Percentiles rank a stretch among this genome's conserved stretches.
These are phyloP conservation scores for Galago senegalensis DNA, from an alignment of 2,797 vertebrate species.

Conservation along the genomic window DNA sequence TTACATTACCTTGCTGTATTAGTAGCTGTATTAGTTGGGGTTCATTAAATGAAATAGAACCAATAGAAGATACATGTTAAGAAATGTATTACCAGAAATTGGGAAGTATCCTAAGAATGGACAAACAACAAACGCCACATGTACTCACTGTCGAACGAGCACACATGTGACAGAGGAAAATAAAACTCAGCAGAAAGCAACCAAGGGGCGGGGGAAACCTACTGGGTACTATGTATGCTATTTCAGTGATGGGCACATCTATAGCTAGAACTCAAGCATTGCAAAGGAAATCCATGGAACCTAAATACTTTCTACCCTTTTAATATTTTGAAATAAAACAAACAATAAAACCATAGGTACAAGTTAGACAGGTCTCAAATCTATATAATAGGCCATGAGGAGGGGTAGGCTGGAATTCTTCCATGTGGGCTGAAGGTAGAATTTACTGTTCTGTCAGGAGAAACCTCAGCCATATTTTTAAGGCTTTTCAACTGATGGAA, in stretches of 20 bases:
- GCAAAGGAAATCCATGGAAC: not conserved
- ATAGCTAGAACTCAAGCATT: not conserved
- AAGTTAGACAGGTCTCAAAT: not conserved
- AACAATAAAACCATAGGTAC: not conserved
- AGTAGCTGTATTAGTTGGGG: not conserved
- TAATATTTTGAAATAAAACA: not conserved
- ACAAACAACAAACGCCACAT: not conserved
- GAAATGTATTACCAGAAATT: not conserved
- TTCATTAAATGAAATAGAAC: not conserved
- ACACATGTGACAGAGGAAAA: not conserved
- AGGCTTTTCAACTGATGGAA: not conserved
- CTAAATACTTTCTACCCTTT: not conserved
- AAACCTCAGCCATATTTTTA: not conserved
- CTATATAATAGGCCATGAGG: not conserved
- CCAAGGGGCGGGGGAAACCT: not conserved
- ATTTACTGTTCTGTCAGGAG: not conserved
- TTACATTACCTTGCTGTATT: not conserved
- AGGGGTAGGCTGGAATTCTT: not conserved
- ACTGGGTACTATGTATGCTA: not conserved
- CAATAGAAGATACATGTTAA: not conserved
- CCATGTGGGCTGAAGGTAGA: not conserved
- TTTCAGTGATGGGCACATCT: not conserved
- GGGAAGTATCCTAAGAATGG: not conserved
- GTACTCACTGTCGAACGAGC: not conserved
- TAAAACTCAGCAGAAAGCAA: not conserved